phyloP scores from a whole-genome alignment of 2,113 vertebrate genomes.

The Diadophis punctatus region DNA sequence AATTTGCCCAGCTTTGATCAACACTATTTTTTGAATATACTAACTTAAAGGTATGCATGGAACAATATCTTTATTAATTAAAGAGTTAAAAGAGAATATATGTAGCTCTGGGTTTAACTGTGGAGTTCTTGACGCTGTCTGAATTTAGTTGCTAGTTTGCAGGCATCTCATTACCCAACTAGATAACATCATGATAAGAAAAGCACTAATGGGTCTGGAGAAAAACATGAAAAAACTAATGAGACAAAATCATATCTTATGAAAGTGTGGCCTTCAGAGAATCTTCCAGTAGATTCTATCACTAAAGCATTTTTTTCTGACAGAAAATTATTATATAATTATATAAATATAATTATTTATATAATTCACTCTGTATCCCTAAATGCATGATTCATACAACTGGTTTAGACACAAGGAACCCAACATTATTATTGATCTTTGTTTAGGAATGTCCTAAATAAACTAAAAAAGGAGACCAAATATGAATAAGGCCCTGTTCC shows the following conservation, averaged over 20 bases:
- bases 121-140: not conserved
- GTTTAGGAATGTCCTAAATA: not conserved
- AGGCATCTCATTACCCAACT: not conserved
- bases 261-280: not conserved
- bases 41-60: conserved; percentile 21
- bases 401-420: not conserved
- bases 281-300: not conserved
- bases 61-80: conserved; percentile 25
- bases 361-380: not conserved
- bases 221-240: not conserved
- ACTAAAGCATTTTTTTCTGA: not conserved
- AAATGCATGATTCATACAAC: not conserved
- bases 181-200: not conserved
- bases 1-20: conserved; percentile 52
- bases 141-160: not conserved
- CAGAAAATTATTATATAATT: not conserved
- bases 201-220: not conserved
- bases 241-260: not conserved
- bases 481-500: not conserved
- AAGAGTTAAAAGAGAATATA: not conserved
- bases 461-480: not conserved
- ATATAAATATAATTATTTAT: not conserved
- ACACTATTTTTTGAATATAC: conserved; percentile 22
- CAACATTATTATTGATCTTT: not conserved
- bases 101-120: not conserved